These are phyloP conservation scores for Prolemur simus DNA, from an alignment of 2,113 vertebrate species.

Conservation along the genomic window DNA sequence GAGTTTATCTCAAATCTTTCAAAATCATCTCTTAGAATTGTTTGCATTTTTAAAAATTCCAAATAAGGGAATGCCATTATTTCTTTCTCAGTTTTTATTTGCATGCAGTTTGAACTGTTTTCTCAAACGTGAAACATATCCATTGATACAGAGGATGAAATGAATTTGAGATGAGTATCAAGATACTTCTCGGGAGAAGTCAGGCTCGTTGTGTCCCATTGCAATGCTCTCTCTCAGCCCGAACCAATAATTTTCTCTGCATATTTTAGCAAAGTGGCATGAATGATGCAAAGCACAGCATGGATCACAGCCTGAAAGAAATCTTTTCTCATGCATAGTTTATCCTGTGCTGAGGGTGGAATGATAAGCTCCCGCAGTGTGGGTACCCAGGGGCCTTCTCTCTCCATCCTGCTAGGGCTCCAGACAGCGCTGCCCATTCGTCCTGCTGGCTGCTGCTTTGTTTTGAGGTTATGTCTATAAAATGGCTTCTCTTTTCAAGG, in stretches of 20 bases:
- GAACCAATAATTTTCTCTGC: conserved; percentile 45
- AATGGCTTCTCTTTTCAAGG: background rate
- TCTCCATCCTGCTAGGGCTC: background rate
- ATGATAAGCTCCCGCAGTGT: background rate
- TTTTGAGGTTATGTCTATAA: background rate
- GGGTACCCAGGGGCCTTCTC: background rate
- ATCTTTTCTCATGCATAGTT: background rate
- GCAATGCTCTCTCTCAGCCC: background rate
- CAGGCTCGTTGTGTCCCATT: background rate
- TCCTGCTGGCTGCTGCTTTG: background rate
- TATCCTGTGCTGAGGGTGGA: background rate
- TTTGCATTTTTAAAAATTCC: background rate
- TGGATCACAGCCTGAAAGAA: background rate
- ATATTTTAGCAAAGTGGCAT: conserved; percentile 46
- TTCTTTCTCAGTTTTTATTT: conserved; percentile 26
- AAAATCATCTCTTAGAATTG: background rate
- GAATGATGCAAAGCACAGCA: background rate
- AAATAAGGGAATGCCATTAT: background rate
- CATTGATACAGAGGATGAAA: background rate
- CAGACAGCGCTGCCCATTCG: background rate
- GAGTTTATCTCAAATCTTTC: background rate
- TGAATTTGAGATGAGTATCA: background rate
- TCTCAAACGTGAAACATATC: background rate
- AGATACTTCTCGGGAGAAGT: conserved; percentile 6
- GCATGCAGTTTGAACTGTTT: background rate